Evolutionary conservation across 92 coral and sea anemone species (phyloP), one percentile per base, ranked within the genome.

Genomic region (Epizoanthus illoricatus): DNA sequence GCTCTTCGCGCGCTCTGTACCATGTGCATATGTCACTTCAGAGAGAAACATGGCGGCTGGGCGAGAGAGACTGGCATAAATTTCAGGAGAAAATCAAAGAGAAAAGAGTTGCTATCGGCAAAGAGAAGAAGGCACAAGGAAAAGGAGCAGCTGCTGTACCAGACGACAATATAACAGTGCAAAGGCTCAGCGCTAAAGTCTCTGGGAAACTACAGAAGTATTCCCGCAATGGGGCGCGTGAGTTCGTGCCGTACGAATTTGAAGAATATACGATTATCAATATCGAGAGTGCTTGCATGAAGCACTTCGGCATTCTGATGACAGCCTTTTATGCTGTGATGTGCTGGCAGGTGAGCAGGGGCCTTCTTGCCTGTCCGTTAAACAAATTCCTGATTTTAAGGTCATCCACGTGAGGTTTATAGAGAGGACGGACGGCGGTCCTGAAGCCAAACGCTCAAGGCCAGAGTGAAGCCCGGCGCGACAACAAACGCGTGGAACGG

Each of bases 301-400:
- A 66, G 65, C 86, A 87, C 69, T 86, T 86, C 43, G 80, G 42
- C 23, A 52, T 73, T 4, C 87, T 42, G 74, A 62, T 19, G 59
- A 74, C 15, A 81, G 79, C 21, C 12, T 42, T 47, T 67, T 23
- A 57, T 65, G 70, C 55, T 87, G 80, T 56, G 86, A 81, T 71
- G 86, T 87, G 40, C 79, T 87, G 23, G 90, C 90, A 16, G 87
- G 90, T 18, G 90, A 87, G 62, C 87, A 76, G 40, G 87, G 87
- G 28, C 90, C 87, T 16, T 87, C 90, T 16, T 87, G 80, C 71
- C 54, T n/a, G n/a, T n/a, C n/a, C n/a, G n/a, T n/a, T n/a, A n/a
- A n/a, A n/a, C n/a, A n/a, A n/a, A n/a, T n/a, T n/a, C n/a, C n/a
- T n/a, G n/a, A n/a, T n/a, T n/a, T n/a, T n/a, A n/a, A n/a, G n/a